Conservation (phyloP, 1,140 invertebrate species). For the Portunus trituberculatus region DNA sequence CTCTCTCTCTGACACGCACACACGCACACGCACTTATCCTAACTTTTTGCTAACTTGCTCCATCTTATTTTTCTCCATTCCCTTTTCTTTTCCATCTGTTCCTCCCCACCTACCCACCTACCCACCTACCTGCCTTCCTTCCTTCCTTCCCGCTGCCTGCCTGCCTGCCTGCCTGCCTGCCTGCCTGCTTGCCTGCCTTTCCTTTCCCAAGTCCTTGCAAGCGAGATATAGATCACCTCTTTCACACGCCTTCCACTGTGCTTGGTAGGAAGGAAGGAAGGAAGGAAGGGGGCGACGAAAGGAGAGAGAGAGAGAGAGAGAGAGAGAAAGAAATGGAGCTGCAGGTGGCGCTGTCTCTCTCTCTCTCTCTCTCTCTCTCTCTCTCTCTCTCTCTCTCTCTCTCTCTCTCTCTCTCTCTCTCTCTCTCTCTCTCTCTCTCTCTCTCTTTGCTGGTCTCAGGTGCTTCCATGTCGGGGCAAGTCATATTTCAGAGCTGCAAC, state of each 20-base stretch:
- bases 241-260: background rate
- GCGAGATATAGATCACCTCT: background rate
- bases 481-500: background rate
- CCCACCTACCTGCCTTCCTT: too few species aligned
- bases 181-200: background rate
- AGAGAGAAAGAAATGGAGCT: too few species aligned
- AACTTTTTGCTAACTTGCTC: constrained; percentile 3
- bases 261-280: background rate
- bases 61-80: background rate
- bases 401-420: too few species aligned
- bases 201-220: background rate
- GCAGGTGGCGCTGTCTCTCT: background rate
- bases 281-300: background rate
- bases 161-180: background rate
- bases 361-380: too few species aligned
- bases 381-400: too few species aligned
- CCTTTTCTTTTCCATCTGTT: background rate
- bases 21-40: background rate
- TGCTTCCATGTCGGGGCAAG: background rate
- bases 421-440: too few species aligned
- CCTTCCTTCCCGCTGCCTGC: background rate
- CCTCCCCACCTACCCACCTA: too few species aligned
- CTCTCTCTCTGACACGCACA: background rate
- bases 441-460: background rate
- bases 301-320: too few species aligned